Base-by-base conservation (phyloP, 2,113 vertebrate genomes). In the Brachyhypopomus occidentalis region DNA sequence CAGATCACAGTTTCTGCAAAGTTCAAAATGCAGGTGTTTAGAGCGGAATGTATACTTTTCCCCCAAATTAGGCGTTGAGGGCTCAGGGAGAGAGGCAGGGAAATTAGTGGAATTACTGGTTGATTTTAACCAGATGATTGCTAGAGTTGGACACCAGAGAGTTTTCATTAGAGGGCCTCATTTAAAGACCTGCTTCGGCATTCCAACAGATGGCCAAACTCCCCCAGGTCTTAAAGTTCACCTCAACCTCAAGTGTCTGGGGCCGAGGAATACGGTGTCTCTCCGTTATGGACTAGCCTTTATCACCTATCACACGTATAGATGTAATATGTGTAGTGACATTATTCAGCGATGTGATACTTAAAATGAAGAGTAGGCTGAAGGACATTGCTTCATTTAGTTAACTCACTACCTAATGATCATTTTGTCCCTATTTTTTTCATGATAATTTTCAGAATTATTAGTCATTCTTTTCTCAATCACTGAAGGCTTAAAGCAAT, bases 61-160 rank as follows among this genome's bases (percentile, higher is more conserved):
- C 93, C 93, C 93, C 95, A 96, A 97, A 97, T 98, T 95, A 97
- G 95, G 95, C 94, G 93, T 95, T 94, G 94, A 96, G 95, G 94
- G 94, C 94, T 95, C 87, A 89, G 91, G 94, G 90, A 95, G 94
- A 95, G 95, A 91, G 92, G 94, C 90, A 90, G 93, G 95, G 95
- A 97, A 97, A 97, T 98, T 95, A 96, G 96, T 94, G 94, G 95
- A 98, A 97, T 97, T 97, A 98, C 96, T 92, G 95, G 94, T 94
- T 98, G 96, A 99, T 98, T 97, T 96, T 97, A 98, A 97, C 96
- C 97, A 98, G 97, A 98, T 98, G 97, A 98, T 96, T 95, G 95
- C 94, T 95, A 92, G 93, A 94, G 94, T 97, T 94, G 95, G 95
- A 97, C 95, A 96, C 94, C 95, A 94, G 94, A 89, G 89, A 89